A percentile compares a stretch with the other conserved stretches of the same genome.
These are phyloP conservation scores for Agrypnus murinus DNA, from an alignment of 2,888 invertebrate species.

Conservation along the genomic window DNA sequence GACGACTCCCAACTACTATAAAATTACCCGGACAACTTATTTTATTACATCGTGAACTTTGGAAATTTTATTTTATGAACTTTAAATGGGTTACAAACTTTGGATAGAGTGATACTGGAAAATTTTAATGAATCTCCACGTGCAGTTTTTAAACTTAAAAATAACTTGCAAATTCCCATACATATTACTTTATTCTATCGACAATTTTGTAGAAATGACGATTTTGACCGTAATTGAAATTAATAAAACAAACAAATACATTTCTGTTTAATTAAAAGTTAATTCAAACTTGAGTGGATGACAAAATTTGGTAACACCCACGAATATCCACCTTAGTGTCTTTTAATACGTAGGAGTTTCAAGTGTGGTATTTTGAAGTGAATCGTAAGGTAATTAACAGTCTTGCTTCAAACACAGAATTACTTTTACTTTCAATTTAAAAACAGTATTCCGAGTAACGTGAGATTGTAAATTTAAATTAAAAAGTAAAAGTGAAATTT, in stretches of 20 bases:
- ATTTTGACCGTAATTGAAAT: too few species aligned
- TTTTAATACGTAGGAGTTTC: neutral
- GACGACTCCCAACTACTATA: conserved; percentile 43
- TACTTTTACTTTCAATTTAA: too few species aligned
- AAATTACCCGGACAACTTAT: conserved; percentile 45
- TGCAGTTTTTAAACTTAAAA: conserved; percentile 13
- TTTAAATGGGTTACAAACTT: conserved; percentile 46
- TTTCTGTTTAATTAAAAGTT: conserved; percentile 1
- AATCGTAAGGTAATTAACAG: neutral
- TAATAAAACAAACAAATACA: conserved; percentile 15
- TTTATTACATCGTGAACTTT: conserved; percentile 46
- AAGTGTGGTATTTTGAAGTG: neutral
- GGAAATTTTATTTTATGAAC: conserved; percentile 42
- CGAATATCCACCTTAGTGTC: conserved; percentile 9
- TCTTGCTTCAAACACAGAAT: too few species aligned
- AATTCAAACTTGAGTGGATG: conserved; percentile 7
- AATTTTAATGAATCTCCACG: conserved; percentile 41
- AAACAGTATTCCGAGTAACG: too few species aligned
- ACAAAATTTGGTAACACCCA: neutral
- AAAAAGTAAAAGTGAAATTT: too few species aligned
- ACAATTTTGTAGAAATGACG: too few species aligned
- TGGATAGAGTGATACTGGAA: conserved; percentile 36
- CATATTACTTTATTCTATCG: conserved; percentile 1
- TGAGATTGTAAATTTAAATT: too few species aligned
- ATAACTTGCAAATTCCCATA: neutral